Conservation (phyloP, 1,140 invertebrate genomes). For the Hylaeus anthracinus region DNA sequence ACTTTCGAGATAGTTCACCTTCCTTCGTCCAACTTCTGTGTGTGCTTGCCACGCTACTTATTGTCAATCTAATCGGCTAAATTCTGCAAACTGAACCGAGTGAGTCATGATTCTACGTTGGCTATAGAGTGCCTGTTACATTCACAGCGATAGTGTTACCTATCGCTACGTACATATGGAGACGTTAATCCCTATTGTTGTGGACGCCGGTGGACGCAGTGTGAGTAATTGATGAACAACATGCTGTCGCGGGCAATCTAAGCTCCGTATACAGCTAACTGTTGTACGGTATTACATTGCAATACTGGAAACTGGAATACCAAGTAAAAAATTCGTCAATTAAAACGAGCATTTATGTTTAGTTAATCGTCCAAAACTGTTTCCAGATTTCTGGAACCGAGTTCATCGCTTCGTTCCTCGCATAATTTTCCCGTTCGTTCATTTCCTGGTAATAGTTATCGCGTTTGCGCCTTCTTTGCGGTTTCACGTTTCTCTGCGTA, state of each 20-base stretch:
- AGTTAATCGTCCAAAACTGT: too few relatives aligned
- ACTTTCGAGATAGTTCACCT: background rate
- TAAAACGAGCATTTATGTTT: background rate
- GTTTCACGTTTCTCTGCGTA: slow-evolving; percentile 47
- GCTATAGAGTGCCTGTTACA: background rate
- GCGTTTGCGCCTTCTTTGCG: slow-evolving; percentile 30
- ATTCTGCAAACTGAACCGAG: background rate
- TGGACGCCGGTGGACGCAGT: too few relatives aligned
- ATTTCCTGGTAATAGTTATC: slow-evolving; percentile 24
- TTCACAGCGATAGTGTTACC: too few relatives aligned
- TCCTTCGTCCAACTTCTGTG: background rate
- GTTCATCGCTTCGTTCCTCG: background rate
- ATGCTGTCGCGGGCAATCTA: too few relatives aligned
- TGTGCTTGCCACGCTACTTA: background rate
- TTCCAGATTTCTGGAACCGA: background rate
- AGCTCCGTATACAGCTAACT: too few relatives aligned
- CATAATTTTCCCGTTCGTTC: slow-evolving; percentile 26
- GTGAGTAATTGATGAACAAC: too few relatives aligned
- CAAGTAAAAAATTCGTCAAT: background rate
- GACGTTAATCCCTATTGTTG: too few relatives aligned
- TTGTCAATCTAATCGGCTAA: background rate
- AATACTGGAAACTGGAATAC: background rate
- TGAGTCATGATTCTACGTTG: background rate
- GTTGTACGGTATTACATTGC: too few relatives aligned
- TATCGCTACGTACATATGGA: too few relatives aligned